These are phyloP conservation scores for Synaphobranchus kaupii DNA, from an alignment of 2,797 vertebrate species.

Conservation along the genomic window DNA sequence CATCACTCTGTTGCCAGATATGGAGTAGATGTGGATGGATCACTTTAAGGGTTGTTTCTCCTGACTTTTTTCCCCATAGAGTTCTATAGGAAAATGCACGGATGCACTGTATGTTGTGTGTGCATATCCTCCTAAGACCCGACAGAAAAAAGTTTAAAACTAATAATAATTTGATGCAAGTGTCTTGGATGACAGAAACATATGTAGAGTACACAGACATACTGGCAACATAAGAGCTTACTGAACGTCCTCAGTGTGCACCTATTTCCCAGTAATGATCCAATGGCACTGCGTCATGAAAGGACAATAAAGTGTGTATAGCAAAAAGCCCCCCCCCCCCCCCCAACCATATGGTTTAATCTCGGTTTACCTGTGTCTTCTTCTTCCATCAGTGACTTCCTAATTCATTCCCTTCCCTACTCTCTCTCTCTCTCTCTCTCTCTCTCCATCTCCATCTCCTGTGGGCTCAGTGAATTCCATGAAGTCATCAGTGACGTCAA, in stretches of 20 bases:
- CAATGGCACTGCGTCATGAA: background rate
- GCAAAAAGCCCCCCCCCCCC: background rate
- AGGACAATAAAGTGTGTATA: background rate
- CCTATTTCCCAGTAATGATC: too few relatives aligned
- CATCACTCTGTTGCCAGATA: too few relatives aligned
- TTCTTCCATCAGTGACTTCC: background rate
- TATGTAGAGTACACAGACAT: background rate
- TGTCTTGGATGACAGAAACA: too few relatives aligned
- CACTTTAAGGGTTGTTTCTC: too few relatives aligned
- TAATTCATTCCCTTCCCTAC: background rate
- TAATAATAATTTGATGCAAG: too few relatives aligned
- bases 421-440: slow-evolving; percentile 23
- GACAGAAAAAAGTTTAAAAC: too few relatives aligned
- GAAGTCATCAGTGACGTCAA: slow-evolving; percentile 45
- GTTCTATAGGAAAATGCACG: too few relatives aligned
- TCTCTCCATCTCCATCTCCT: slow-evolving; percentile 31
- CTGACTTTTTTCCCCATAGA: too few relatives aligned
- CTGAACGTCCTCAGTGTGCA: background rate
- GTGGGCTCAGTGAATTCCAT: slow-evolving; percentile 40
- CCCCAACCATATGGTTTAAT: background rate
- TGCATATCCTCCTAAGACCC: too few relatives aligned
- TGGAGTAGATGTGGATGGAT: too few relatives aligned
- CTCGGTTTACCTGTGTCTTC: background rate
- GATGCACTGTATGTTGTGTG: too few relatives aligned
- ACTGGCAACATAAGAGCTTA: background rate